Conservation (phyloP, 1,140 invertebrate species). For the Adelges cooleyi region DNA sequence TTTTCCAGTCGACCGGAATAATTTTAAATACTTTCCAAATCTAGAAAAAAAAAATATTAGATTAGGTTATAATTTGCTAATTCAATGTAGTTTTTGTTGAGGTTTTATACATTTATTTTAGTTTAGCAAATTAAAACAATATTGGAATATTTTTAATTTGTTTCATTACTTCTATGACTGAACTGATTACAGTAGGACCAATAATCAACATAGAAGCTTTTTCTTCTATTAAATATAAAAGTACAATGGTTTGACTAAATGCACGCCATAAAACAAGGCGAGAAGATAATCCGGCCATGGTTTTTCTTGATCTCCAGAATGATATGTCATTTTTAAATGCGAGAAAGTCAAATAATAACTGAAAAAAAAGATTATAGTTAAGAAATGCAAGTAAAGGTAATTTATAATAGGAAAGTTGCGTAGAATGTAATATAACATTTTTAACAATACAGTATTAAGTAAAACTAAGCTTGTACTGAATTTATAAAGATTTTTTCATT, state of each 20-base stretch:
- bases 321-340: slow-evolving; percentile 96
- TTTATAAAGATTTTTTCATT: too few relatives aligned
- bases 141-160: too few relatives aligned
- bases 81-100: not conserved
- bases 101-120: not conserved
- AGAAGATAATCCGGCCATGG: slow-evolving; percentile 78
- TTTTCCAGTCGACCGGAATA: slow-evolving; percentile 53
- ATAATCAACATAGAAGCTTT: slow-evolving; percentile 82
- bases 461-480: too few relatives aligned
- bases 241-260: slow-evolving; percentile 86
- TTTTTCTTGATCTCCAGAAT: slow-evolving; percentile 78
- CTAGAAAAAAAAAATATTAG: slow-evolving; percentile 45
- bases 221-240: slow-evolving; percentile 87
- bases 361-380: slow-evolving; percentile 38
- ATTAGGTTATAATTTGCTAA: not conserved
- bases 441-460: too few relatives aligned
- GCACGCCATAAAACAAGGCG: slow-evolving; percentile 84
- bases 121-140: not conserved
- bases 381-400: too few relatives aligned
- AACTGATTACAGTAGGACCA: slow-evolving; percentile 71
- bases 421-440: too few relatives aligned
- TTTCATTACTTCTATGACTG: slow-evolving; percentile 65
- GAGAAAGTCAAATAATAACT: slow-evolving; percentile 91
- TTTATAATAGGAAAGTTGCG: too few relatives aligned
- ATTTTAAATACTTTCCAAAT: slow-evolving; percentile 92